Base-by-base conservation (phyloP, 2,113 vertebrate genomes). In the Aegotheles bennettii region DNA sequence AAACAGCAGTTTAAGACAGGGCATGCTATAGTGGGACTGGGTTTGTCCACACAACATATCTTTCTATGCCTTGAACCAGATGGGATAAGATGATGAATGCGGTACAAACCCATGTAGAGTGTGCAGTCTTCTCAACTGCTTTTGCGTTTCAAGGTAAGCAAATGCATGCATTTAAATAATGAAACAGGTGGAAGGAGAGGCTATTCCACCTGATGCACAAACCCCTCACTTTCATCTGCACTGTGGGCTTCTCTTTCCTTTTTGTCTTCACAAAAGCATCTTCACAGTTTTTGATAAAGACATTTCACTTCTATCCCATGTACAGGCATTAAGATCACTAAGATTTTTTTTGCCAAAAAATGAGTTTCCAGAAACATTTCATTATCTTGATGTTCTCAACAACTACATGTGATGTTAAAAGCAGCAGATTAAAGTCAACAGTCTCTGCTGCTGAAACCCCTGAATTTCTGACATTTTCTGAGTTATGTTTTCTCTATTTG, bases 361-460 rank as follows among this genome's bases (percentile, higher is more conserved):
- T 76, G 67, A 93, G 36, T 76, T 69, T 96, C 91, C 91, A 85
- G 86, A 89, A 94, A 84, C 61, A 71, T 94, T 96, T 94, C 69
- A 89, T 91, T 94, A 92, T 87, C 77, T 31, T 82, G 89, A 93
- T 91, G 53, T 54, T 94, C 81, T 94, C 25, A 24, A 96, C 94
- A 96, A 93, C 85, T 95, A 94, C 93, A 95, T 4, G n/a, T 7
- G 14, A 94, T 56, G 76, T 87, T 96, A 93, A 96, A 96, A 96
- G 92, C 63, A 81, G 88, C 56, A 97, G 90, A 97, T 96, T 96
- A 96, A 96, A 96, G 94, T 96, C 93, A 96, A 95, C 92, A 92
- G 16, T 87, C 93, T 95, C 82, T 84, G 78, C 75, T 81, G 82
- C 85, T 93, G 85, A 90, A 96, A 80, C 33, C 56, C 53, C 75